These are phyloP conservation scores for Cyphomyrus plagiostoma DNA, from an alignment of 2,113 vertebrate species.

Conservation along the genomic window DNA sequence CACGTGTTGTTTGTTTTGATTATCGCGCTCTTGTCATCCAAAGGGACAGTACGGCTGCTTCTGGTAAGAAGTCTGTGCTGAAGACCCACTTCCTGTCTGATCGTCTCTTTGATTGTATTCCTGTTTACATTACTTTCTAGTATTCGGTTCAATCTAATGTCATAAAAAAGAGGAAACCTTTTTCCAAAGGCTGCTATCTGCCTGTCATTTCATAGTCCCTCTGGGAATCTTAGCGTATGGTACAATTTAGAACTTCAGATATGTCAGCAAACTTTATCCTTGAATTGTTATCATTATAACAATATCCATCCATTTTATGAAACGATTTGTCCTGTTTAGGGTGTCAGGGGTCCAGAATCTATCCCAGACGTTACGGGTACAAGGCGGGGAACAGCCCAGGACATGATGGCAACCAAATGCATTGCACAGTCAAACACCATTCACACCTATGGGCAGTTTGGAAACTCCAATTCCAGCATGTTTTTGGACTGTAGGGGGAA, in stretches of 20 bases:
- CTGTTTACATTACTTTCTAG: conserved; percentile 2
- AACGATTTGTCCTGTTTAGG: not conserved
- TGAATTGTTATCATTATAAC: not conserved
- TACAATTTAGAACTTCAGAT: not conserved
- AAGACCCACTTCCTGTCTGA: not conserved
- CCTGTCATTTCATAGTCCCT: not conserved
- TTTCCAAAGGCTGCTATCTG: not conserved
- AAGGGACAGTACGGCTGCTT: conserved; percentile 85
- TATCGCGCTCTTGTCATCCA: conserved; percentile 85
- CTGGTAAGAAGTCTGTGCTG: conserved; percentile 61
- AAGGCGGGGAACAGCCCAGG: not conserved
- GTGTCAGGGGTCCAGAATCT: not conserved
- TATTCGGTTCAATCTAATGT: not conserved
- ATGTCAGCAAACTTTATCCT: not conserved
- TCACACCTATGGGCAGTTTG: not conserved
- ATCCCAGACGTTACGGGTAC: not conserved
- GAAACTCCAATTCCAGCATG: not conserved
- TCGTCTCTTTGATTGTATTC: not conserved
- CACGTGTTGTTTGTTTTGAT: conserved; percentile 94
- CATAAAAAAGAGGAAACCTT: not conserved
- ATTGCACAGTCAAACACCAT: not conserved
- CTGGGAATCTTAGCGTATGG: not conserved
- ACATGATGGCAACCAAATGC: not conserved
- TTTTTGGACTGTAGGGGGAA: not conserved
- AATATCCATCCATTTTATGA: not conserved